phyloP scores from a whole-genome alignment of 2,888 invertebrate genomes.

The Corythucha ciliata region DNA sequence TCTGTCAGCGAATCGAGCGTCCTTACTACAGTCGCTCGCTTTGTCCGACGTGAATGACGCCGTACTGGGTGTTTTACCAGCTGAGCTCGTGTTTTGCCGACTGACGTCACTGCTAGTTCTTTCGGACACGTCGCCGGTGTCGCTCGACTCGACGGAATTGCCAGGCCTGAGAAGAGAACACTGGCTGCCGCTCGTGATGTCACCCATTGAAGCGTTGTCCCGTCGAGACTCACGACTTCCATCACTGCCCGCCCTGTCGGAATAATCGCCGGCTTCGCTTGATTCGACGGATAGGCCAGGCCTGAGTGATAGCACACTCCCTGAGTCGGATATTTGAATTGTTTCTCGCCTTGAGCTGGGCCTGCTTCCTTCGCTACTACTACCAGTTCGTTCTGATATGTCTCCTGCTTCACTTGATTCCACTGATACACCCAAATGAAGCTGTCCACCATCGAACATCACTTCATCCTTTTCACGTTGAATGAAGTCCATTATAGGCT shows the following conservation, averaged over 20 bases:
- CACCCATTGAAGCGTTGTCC: conserved; percentile 39
- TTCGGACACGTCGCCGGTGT: conserved; percentile 50
- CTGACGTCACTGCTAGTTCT: conserved; percentile 47
- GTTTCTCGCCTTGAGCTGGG: conserved; percentile 33
- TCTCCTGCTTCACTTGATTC: conserved; percentile 60
- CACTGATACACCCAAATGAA: conserved; percentile 56
- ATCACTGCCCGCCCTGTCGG: conserved; percentile 43
- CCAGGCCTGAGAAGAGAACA: conserved; percentile 49
- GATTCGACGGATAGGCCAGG: conserved; percentile 59
- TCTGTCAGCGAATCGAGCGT: conserved; percentile 40
- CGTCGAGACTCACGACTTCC: conserved; percentile 42
- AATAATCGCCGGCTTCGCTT: conserved; percentile 52
- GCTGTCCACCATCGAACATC: conserved; percentile 36
- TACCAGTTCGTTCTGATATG: conserved; percentile 47
- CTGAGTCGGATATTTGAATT: conserved; percentile 34
- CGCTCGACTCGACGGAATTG: conserved; percentile 60
- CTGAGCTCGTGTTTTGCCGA: conserved; percentile 35
- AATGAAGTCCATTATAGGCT: conserved; percentile 24
- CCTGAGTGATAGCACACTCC: conserved; percentile 44
- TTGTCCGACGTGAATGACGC: conserved; percentile 50
- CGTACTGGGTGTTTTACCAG: conserved; percentile 53
- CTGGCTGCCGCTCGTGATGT: conserved; percentile 42
- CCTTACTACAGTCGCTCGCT: conserved; percentile 53
- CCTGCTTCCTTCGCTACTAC: conserved; percentile 44
- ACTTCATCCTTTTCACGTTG: conserved; percentile 23